Percentiles rank a stretch among this genome's conserved stretches.
phyloP scores from a whole-genome alignment of 2,888 invertebrate species.

The Rotaria magnacalcarata region DNA sequence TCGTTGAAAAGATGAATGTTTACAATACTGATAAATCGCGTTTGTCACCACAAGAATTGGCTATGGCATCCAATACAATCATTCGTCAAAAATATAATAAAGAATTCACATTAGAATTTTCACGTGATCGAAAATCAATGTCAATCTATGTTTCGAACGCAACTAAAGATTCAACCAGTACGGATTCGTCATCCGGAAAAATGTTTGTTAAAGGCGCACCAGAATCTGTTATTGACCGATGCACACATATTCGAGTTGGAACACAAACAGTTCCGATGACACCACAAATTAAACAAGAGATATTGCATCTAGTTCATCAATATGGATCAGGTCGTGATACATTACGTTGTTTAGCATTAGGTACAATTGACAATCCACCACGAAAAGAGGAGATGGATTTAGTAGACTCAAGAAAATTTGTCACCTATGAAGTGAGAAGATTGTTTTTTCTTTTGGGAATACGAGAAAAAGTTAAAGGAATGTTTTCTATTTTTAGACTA shows the following conservation, averaged over 20 bases:
- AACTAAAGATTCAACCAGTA: slow-evolving; percentile 85
- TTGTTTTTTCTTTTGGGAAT: slow-evolving; percentile 81
- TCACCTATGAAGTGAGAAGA: slow-evolving; percentile 72
- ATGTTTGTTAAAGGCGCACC: slow-evolving; percentile 71
- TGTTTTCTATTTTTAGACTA: slow-evolving; percentile 63
- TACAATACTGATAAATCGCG: slow-evolving; percentile 81
- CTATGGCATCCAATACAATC: slow-evolving; percentile 42
- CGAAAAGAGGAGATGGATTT: slow-evolving; percentile 95
- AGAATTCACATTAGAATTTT: slow-evolving; percentile 98
- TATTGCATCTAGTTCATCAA: slow-evolving; percentile 81
- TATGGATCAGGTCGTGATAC: slow-evolving; percentile 77
- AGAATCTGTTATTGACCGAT: slow-evolving; percentile 92
- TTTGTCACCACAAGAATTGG: slow-evolving; percentile 41
- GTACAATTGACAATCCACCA: slow-evolving; percentile 85
- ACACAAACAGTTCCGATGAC: slow-evolving; percentile 84
- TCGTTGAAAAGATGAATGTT: slow-evolving; percentile 96
- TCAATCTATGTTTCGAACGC: slow-evolving; percentile 86
- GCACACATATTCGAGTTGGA: slow-evolving; percentile 91
- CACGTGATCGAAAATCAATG: slow-evolving; percentile 99
- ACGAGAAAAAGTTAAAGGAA: slow-evolving; percentile 64
- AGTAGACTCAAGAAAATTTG: slow-evolving; percentile 89
- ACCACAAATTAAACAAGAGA: slow-evolving; percentile 80
- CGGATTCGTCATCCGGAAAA: slow-evolving; percentile 68
- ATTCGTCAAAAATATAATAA: slow-evolving; percentile 94
- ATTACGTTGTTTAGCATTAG: slow-evolving; percentile 78